A percentile compares a stretch with the other conserved stretches of the same genome.
Conservation (phyloP, 1,140 invertebrate genomes). For the Musca domestica region DNA sequence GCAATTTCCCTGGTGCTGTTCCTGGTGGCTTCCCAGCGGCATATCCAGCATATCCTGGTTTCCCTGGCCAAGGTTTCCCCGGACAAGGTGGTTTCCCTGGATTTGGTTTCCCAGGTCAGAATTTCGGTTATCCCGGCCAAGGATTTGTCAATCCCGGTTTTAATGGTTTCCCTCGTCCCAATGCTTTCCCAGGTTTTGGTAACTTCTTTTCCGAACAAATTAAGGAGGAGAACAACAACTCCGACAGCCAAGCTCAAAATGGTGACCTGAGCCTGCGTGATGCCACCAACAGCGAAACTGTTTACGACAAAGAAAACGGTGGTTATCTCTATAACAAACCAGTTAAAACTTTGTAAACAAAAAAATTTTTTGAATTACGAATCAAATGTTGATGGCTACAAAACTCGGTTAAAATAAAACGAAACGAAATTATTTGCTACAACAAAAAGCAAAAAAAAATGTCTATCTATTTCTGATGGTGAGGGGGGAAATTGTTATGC, state of each 20-base stretch:
- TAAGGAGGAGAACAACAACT: too few species aligned
- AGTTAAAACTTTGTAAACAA: constrained; percentile 15
- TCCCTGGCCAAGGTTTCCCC: constrained; percentile 9
- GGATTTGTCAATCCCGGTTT: constrained; percentile 3
- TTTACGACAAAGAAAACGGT: constrained; percentile 36
- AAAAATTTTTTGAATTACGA: too few species aligned
- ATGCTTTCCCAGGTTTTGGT: background rate
- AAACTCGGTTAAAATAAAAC: too few species aligned
- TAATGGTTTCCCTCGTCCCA: background rate
- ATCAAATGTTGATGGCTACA: too few species aligned
- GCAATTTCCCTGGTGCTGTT: too few species aligned
- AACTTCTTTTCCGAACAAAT: background rate
- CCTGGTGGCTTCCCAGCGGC: background rate
- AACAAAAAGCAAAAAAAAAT: too few species aligned
- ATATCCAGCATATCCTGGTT: background rate
- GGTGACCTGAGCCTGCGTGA: too few species aligned
- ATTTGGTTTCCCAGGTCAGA: constrained; percentile 9
- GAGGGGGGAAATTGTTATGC: too few species aligned
- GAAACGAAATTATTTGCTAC: too few species aligned
- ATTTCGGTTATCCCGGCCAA: background rate
- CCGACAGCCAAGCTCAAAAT: too few species aligned
- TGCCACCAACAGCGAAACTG: constrained; percentile 33
- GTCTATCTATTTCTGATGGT: too few species aligned
- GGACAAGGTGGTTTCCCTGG: background rate
- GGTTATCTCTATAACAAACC: constrained; percentile 43